Base-by-base conservation (phyloP, 2,113 vertebrate genomes). In the Lathamus discolor region DNA sequence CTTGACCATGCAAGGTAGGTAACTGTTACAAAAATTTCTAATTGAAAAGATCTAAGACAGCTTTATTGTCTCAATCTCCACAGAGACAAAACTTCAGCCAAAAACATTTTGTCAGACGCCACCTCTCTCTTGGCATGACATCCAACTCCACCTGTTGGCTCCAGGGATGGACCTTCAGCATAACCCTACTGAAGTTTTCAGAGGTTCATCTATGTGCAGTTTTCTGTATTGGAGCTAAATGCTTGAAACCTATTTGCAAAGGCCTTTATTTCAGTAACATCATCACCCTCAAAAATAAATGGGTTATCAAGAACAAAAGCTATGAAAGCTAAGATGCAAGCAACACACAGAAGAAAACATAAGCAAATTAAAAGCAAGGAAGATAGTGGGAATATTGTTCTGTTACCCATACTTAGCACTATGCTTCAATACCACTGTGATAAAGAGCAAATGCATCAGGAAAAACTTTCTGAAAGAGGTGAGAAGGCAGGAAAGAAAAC, bases 381-480 rank as follows among this genome's bases (percentile, higher is more conserved):
- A 52, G 24, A 43, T 1, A 41, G 19, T 24, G 23, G 17, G 33
- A 90, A 76, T 16, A 57, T 19, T 62, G 11, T 35, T 44, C 43
- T 51, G 10, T 23, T 80, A 90, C 35, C 13, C 33, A 28, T 11
- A 27, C 23, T 87, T 25, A 70, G 68, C 37, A 46, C 17, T 13
- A 35, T 33, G n/a, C 17, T 76, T 73, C 41, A 67, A 24, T 59
- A 61, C 13, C 1, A 0, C 29, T 63, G 15, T 1, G 1, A 48
- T 15, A 37, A 55, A 81, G 35, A 67, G n/a, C 18, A 85, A 72
- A 77, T 6, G 41, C 6, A 68, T 35, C 10, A 59, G 12, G 19
- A 70, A 83, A 88, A 79, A 52, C 1, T 0, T 37, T 69, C 51
- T 37, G 41, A 63, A 76, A 63, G 12, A 68, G 46, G 15, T 27